These are phyloP conservation scores for Lysiphlebus fabarum DNA, from an alignment of 1,140 invertebrate genomes.

Conservation along the genomic window DNA sequence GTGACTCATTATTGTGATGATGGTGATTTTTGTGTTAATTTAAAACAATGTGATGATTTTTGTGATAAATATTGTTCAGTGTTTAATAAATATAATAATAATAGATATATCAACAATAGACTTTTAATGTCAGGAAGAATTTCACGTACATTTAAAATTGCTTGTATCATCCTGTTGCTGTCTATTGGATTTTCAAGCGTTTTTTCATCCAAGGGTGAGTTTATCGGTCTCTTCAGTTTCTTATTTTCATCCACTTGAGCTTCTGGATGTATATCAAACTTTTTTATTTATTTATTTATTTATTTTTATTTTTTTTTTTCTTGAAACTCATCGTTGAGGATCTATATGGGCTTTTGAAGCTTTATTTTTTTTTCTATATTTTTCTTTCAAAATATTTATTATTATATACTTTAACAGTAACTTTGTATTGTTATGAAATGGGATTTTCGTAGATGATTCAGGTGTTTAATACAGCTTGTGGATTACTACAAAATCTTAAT, in stretches of 20 bases:
- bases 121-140: background rate
- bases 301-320: background rate
- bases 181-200: slow-evolving; percentile 17
- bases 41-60: slow-evolving; percentile 7
- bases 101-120: background rate
- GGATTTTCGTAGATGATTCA: too few species aligned
- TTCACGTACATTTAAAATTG: slow-evolving; percentile 3
- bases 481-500: too few species aligned
- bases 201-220: slow-evolving; percentile 20
- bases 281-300: background rate
- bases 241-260: too few species aligned
- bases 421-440: too few species aligned
- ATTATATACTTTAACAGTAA: too few species aligned
- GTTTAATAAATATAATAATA: slow-evolving; percentile 9
- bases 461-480: too few species aligned
- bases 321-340: too few species aligned
- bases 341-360: too few species aligned
- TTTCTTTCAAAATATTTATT: too few species aligned
- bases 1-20: background rate
- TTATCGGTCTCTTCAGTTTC: background rate
- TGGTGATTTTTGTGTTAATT: background rate
- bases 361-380: too few species aligned
- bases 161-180: slow-evolving; percentile 18
- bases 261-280: background rate
- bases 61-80: background rate